Conservation (phyloP, 2,797 vertebrate species). For the Iguana delicatissima region DNA sequence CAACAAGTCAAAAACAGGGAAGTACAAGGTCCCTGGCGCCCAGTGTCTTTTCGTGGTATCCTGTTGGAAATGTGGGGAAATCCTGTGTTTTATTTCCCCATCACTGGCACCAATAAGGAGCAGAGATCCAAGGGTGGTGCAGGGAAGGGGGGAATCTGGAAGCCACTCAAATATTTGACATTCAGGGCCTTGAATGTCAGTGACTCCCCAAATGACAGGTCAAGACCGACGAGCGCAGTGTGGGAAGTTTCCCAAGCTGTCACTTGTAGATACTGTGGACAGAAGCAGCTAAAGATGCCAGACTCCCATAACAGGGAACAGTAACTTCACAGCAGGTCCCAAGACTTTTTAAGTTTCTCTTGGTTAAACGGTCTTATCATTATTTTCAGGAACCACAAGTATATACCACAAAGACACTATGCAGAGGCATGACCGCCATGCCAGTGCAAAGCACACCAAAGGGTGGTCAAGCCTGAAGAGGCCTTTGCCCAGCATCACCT, state of each 20-base stretch:
- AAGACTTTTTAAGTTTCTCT: not conserved
- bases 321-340: not conserved
- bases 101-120: not conserved
- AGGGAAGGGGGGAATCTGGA: no score
- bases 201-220: not conserved
- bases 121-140: not conserved
- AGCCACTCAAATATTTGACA: not conserved
- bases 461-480: not conserved
- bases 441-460: not conserved
- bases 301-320: not conserved
- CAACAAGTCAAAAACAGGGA: conserved; percentile 20
- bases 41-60: conserved; percentile 9
- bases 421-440: not conserved
- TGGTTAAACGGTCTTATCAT: not conserved
- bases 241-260: not conserved
- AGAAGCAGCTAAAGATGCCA: not conserved
- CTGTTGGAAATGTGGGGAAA: conserved; percentile 20
- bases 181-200: not conserved
- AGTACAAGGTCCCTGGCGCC: conserved; percentile 21
- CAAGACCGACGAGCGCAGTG: not conserved
- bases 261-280: no score
- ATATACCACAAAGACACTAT: not conserved
- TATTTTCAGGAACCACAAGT: not conserved
- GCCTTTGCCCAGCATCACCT: no score
- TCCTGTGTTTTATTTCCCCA: conserved; percentile 35